phyloP scores from a whole-genome alignment of 2,797 vertebrate species.

The Sus cebifrons region DNA sequence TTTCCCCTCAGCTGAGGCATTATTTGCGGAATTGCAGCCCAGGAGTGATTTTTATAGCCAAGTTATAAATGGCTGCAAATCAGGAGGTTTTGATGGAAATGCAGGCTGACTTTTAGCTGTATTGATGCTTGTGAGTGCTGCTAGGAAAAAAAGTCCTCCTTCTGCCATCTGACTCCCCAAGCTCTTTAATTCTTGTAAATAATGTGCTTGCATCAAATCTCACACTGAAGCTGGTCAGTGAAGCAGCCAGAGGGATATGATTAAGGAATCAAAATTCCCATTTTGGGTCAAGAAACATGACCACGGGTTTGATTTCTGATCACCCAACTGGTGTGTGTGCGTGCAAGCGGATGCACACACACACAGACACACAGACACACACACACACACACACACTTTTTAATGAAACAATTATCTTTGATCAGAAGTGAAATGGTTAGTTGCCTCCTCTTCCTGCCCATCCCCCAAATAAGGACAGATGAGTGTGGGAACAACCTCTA shows the following conservation, averaged over 20 bases:
- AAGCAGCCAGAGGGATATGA: conserved; percentile 58
- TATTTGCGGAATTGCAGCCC: conserved; percentile 78
- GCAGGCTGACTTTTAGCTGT: conserved; percentile 69
- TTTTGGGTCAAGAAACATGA: conserved; percentile 63
- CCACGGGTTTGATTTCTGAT: conserved; percentile 69
- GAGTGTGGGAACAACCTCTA: background rate
- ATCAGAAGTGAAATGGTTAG: conserved; percentile 60
- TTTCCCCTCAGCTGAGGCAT: conserved; percentile 78
- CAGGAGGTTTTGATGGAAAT: conserved; percentile 83
- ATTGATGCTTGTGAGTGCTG: conserved; percentile 67
- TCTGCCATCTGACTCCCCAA: background rate
- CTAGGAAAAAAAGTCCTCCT: conserved; percentile 73
- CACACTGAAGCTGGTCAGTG: background rate
- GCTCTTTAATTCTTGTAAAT: conserved; percentile 83
- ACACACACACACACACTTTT: background rate
- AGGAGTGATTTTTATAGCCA: conserved; percentile 81
- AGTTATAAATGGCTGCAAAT: conserved; percentile 85
- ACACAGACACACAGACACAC: background rate
- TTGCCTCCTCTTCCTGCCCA: background rate
- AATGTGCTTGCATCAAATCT: background rate
- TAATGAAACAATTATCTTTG: conserved; percentile 4
- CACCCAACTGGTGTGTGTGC: background rate
- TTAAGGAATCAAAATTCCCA: conserved; percentile 77
- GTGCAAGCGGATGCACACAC: accelerated
- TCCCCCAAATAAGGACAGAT: background rate